Base-by-base conservation (phyloP, 2,113 vertebrate species). In the Progne subis region DNA sequence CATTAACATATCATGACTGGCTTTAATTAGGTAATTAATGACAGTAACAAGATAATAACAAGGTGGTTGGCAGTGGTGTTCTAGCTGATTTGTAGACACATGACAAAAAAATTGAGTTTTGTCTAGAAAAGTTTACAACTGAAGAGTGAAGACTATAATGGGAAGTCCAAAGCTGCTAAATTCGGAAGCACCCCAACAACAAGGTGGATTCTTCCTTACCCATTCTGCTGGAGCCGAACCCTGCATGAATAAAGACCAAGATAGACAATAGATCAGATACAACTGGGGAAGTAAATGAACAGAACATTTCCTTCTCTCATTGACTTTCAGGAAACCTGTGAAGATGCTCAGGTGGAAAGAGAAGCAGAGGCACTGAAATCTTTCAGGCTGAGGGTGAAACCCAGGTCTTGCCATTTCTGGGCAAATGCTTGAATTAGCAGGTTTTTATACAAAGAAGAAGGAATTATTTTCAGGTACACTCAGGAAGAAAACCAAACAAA, bases 1-100 rank as follows among this genome's bases (percentile, higher is more conserved):
- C 68, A 65, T 94, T 86, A 93, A 64, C 43, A 32, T 86, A 78
- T 70, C n/a, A 41, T 43, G 52, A 75, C 18, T 37, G 49, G 25
- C n/a, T 81, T 78, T 83, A 96, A 93, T 77, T 71, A 61, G 71
- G 71, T 88, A 88, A 94, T 92, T 92, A 92, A 91, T 84, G 71
- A 53, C 24, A 90, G 25, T 8, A 64, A 64, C 56, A 86, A 88
- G 64, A 77, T 49, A 94, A 93, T 17, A 94, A 34, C 41, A 81
- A 86, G 47, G 50, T 68, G 32, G 31, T 92, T 88, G 44, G 24
- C 74, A 77, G 9, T 46, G 34, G 55, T 76, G 41, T 57, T 84
- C 53, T 61, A 65, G 46, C 46, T 59, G n/a, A 5, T 46, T 28
- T 65, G 32, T 18, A 71, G 41, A 71, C 20, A 56, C 28, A 86